Evolutionary conservation across 2,797 vertebrate species (phyloP).

Genomic region (Acanthopagrus latus): DNA sequence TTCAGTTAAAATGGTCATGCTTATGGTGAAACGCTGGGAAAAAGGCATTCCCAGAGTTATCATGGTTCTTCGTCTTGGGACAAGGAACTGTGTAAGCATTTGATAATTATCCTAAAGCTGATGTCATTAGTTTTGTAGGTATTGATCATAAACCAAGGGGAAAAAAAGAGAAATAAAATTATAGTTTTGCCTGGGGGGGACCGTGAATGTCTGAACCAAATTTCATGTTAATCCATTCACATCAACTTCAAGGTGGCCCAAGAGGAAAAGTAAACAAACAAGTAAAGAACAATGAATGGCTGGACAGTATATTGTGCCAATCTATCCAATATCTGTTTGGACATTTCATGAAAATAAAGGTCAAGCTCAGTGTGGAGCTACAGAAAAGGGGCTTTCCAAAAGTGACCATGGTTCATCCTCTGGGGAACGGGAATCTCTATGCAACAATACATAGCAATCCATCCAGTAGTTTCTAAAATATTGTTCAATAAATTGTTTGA

Average conservation of each 20-base stretch:
- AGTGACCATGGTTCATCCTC: background rate
- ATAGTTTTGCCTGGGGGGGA: background rate
- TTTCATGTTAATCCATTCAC: background rate
- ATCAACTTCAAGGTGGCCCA: background rate
- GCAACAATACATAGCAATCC: background rate
- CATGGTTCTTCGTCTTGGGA: too few species aligned
- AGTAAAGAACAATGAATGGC: background rate
- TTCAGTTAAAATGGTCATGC: background rate
- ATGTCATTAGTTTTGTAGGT: background rate
- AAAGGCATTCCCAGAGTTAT: too few species aligned
- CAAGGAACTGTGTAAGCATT: too few species aligned
- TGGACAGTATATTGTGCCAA: background rate
- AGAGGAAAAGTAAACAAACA: too few species aligned
- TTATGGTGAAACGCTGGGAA: too few species aligned
- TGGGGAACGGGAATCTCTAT: background rate
- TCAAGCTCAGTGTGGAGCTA: too few species aligned
- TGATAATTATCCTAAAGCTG: too few species aligned
- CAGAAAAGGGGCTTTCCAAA: background rate
- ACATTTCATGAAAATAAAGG: background rate
- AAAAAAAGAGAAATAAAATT: too few species aligned
- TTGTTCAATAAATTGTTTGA: background rate
- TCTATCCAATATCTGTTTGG: background rate
- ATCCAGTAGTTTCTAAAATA: background rate
- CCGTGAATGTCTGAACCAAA: background rate
- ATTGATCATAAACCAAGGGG: background rate